These are phyloP conservation scores for Pinna nobilis DNA, from an alignment of 1,140 invertebrate genomes.

Conservation along the genomic window DNA sequence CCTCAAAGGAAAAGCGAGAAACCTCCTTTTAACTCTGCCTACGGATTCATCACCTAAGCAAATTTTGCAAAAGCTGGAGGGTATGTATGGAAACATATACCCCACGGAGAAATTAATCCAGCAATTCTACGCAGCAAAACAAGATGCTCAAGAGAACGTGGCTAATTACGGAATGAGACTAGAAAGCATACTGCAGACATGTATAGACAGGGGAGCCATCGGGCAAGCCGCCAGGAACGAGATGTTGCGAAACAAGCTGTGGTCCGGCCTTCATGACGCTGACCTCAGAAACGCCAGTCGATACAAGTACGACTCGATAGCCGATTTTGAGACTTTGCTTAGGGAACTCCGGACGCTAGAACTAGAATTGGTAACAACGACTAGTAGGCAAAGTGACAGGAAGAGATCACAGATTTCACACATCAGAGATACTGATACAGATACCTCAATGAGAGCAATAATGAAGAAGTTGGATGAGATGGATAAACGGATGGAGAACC, in stretches of 20 bases:
- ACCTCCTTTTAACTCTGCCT: slow-evolving; percentile 8
- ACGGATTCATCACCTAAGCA: slow-evolving; percentile 7
- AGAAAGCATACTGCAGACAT: background rate
- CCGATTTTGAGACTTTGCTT: no score
- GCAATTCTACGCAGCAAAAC: slow-evolving; percentile 3
- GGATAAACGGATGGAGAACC: no score
- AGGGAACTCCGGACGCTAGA: no score
- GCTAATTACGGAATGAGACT: slow-evolving; percentile 13
- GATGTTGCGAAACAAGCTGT: slow-evolving; percentile 3
- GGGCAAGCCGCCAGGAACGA: background rate
- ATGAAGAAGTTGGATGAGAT: no score
- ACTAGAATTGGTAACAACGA: no score
- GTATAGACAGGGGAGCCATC: background rate
- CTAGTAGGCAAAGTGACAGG: no score
- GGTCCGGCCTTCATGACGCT: no score
- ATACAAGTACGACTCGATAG: no score
- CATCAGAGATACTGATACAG: no score
- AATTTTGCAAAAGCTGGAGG: slow-evolving; percentile 4
- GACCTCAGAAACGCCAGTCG: no score
- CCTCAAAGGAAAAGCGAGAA: slow-evolving; percentile 12
- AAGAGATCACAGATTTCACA: no score
- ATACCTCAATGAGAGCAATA: no score
- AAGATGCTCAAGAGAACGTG: background rate
- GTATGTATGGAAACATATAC: slow-evolving; percentile 10
- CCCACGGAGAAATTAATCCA: slow-evolving; percentile 1